Evolutionary conservation across 1,140 invertebrate species (phyloP), one percentile per base, ranked within the genome.

Genomic region (Drosophila tani): DNA sequence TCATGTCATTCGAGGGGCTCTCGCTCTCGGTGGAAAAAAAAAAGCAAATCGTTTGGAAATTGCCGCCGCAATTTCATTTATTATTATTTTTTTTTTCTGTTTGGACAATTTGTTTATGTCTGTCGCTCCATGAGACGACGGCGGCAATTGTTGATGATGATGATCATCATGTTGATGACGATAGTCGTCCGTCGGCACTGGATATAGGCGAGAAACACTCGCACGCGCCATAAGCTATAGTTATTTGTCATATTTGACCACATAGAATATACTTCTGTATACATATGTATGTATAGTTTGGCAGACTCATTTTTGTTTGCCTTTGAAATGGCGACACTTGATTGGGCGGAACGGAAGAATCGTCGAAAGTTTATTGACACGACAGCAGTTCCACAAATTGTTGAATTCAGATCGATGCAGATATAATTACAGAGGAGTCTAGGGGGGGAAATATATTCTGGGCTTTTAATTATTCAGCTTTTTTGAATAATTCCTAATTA

Each of bases 81-180:
- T 24, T 74, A 63, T 45, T 29, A 24, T 71, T 53, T 77, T 46
- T 77, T 46, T 50, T 70, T 43, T 67, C 60, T 84, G 50, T 75
- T 64, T 75, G 65, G 53, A 82, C 84, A 88, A 87, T 87, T 88
- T 87, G 77, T 88, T 85, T 87, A 81, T 80, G 83, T 74, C 71
- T 77, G 83, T 79, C 50, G 56, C 43, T 63, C 35, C 35, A 53
- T 59, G 49, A 69, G 75, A 53, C 79, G 70, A 40, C 78, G 64
- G 45, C 62, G 65, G 58, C 45, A 51, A 62, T 59, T 73, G 56
- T 62, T 40, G 62, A 74, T 55, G 60, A 74, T 55, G 60, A 47
- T 77, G 29, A 67, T 73, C 35, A 29, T 59, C 27, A 35, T 50
- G 56, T 43, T 14, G 35, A 56, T 49, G 68, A 53, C 29, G 40